Evolutionary conservation across 2,113 vertebrate species (phyloP).

Genomic region (Larimichthys polyactis): DNA sequence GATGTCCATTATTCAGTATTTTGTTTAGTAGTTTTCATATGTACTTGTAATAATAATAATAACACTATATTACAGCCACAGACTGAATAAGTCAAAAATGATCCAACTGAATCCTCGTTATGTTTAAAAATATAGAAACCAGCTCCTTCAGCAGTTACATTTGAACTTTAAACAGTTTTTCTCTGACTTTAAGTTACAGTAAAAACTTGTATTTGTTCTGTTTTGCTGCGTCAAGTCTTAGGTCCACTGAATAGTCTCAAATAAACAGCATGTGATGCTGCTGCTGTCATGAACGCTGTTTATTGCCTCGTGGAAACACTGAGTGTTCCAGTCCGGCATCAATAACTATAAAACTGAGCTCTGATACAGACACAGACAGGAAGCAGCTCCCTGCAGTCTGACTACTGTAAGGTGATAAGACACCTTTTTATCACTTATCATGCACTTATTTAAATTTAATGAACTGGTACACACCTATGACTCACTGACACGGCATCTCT

Average conservation of each 20-base stretch:
- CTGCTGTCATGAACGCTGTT: slow-evolving; percentile 3
- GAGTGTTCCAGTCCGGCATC: background rate
- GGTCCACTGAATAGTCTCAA: background rate
- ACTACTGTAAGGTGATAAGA: background rate
- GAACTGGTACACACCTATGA: too few relatives aligned
- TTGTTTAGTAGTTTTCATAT: background rate
- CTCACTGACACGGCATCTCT: too few relatives aligned
- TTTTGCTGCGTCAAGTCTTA: background rate
- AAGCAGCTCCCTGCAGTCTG: background rate
- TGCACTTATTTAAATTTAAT: background rate
- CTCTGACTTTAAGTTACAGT: background rate
- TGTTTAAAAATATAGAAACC: background rate
- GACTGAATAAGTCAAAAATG: background rate
- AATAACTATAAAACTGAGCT: slow-evolving; percentile 17
- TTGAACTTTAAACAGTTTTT: background rate
- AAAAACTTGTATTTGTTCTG: background rate
- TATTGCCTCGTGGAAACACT: slow-evolving; percentile 31
- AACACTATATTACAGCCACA: background rate
- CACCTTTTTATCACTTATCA: background rate
- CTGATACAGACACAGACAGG: background rate
- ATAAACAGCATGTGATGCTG: background rate
- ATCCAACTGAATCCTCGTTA: background rate
- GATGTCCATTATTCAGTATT: too few relatives aligned
- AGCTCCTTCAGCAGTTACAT: background rate
- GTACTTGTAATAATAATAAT: background rate